Evolutionary conservation across 2,888 invertebrate genomes (phyloP).

Genomic region (Eristalis tenax): DNA sequence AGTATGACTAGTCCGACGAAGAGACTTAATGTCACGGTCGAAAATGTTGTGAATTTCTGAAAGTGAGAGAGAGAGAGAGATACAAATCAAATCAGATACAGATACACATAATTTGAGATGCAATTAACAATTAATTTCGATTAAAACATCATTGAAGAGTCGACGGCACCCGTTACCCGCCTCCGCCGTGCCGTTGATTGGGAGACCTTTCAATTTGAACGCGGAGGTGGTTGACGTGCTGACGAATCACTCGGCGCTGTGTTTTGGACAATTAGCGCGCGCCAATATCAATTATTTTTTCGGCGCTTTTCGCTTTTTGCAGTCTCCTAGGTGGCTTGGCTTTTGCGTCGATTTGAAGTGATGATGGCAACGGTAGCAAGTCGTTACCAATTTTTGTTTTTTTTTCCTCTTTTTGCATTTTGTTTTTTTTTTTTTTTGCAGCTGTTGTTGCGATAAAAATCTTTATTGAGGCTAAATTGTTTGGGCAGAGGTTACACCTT

Average conservation of each 20-base stretch:
- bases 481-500: conserved; percentile 36
- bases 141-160: conserved; percentile 31
- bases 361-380: conserved; percentile 48
- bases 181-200: neutral
- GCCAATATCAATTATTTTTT: conserved; percentile 2
- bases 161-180: neutral
- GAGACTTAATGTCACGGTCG: conserved; percentile 94
- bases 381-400: conserved; percentile 9
- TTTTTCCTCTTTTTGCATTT: neutral
- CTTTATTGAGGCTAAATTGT: conserved; percentile 47
- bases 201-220: conserved; percentile 9
- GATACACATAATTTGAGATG: conserved; percentile 37
- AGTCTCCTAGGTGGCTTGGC: conserved; percentile 32
- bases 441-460: conserved; percentile 35
- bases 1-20: conserved; percentile 96
- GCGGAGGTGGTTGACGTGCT: conserved; percentile 4
- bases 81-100: conserved; percentile 22
- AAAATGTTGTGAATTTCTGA: conserved; percentile 95
- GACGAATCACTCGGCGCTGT: neutral
- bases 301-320: neutral
- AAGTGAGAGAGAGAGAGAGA: conserved; percentile 76
- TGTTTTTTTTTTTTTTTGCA: neutral
- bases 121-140: conserved; percentile 60
- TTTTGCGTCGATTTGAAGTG: conserved; percentile 34
- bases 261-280: conserved; percentile 4